Evolutionary conservation across 2,888 invertebrate genomes (phyloP).

Genomic region (Pseudococcus viburni): DNA sequence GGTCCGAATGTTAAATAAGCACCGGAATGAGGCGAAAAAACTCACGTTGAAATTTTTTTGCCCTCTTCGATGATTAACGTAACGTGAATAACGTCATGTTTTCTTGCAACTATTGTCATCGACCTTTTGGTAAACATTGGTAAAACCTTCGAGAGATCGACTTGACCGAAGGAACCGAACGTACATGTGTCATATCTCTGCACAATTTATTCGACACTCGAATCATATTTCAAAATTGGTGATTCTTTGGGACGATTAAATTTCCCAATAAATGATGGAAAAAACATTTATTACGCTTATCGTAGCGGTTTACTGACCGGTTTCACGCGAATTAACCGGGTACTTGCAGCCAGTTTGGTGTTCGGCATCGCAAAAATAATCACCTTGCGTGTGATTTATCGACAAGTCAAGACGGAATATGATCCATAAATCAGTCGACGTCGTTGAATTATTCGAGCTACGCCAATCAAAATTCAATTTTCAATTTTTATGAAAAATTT

Average conservation of each 20-base stretch:
- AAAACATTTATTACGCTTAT: not conserved
- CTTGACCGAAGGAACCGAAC: not conserved
- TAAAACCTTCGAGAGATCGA: not conserved
- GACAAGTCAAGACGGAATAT: not conserved
- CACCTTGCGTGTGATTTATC: conserved; percentile 43
- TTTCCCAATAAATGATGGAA: not conserved
- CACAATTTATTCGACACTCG: not conserved
- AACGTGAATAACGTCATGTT: not conserved
- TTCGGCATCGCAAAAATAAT: conserved; percentile 20
- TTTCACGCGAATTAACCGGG: conserved; percentile 3
- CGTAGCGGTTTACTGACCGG: not conserved
- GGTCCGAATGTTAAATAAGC: not conserved
- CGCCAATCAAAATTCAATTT: not conserved
- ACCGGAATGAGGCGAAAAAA: not conserved
- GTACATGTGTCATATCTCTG: not conserved
- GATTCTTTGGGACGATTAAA: not conserved
- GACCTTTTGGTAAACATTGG: not conserved
- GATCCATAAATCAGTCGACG: conserved; percentile 40
- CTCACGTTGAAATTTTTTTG: not conserved
- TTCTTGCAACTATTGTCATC: not conserved
- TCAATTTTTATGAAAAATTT: not conserved
- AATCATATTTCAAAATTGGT: not conserved
- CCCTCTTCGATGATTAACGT: not conserved
- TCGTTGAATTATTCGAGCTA: not conserved
- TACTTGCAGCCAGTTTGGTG: not conserved